A percentile compares a stretch with the other conserved stretches of the same genome.
Conservation (phyloP, 2,888 invertebrate genomes). For the Nesidiocoris tenuis region DNA sequence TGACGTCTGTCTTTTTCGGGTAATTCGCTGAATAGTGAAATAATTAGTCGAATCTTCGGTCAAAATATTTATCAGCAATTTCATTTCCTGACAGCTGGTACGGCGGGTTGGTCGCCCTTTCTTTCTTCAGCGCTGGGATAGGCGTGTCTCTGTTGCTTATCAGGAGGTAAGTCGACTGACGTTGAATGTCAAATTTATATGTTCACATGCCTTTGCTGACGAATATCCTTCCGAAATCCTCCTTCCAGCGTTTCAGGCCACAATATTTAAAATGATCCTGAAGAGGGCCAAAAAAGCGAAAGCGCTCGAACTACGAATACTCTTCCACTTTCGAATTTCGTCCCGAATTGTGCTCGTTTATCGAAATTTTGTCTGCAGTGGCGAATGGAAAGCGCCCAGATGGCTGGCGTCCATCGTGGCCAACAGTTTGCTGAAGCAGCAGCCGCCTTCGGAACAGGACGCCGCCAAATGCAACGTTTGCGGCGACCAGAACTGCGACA, state of each 20-base stretch:
- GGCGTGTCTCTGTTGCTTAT: slow-evolving; percentile 55
- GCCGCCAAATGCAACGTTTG: slow-evolving; percentile 60
- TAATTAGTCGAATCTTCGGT: neutral
- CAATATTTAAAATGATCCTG: too few relatives aligned
- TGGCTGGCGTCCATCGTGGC: slow-evolving; percentile 14
- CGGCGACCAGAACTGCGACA: slow-evolving; percentile 61
- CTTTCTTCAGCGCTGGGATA: slow-evolving; percentile 55
- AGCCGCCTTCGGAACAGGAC: neutral
- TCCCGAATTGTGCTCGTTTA: neutral
- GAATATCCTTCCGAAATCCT: neutral
- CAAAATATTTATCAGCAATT: neutral
- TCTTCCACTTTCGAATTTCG: neutral
- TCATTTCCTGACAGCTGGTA: slow-evolving; percentile 52
- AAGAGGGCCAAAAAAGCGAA: too few relatives aligned
- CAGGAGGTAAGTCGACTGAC: slow-evolving; percentile 14
- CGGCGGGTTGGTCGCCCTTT: slow-evolving; percentile 54
- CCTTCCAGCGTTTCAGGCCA: too few relatives aligned
- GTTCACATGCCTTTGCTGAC: too few relatives aligned
- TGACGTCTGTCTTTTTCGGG: slow-evolving; percentile 44
- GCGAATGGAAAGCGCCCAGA: slow-evolving; percentile 14
- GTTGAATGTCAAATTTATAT: too few relatives aligned
- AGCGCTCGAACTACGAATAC: too few relatives aligned
- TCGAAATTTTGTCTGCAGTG: too few relatives aligned
- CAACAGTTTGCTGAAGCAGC: slow-evolving; percentile 12
- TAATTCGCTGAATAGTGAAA: slow-evolving; percentile 2